These are phyloP conservation scores for Cebus imitator DNA, from an alignment of 2,113 vertebrate genomes.

Conservation along the genomic window DNA sequence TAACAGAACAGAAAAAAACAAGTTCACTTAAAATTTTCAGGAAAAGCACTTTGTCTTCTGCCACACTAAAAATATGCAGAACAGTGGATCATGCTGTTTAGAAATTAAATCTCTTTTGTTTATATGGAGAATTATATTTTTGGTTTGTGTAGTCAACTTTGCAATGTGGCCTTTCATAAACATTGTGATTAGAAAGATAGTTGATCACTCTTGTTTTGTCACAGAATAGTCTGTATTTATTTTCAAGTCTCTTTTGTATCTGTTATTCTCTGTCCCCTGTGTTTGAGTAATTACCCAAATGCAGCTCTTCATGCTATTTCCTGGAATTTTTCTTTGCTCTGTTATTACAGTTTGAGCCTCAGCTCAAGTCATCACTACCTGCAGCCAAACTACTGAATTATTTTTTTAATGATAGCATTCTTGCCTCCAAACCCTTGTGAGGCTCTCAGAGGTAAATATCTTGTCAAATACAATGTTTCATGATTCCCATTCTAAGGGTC, in stretches of 20 bases:
- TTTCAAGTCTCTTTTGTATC: not conserved
- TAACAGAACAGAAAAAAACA: not conserved
- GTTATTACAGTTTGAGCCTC: not conserved
- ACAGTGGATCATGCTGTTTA: conserved; percentile 17
- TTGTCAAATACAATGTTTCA: not conserved
- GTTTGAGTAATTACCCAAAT: conserved; percentile 19
- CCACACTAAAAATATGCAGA: conserved; percentile 26
- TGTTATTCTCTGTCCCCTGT: not conserved
- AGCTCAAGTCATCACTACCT: not conserved
- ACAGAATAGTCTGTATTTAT: conserved; percentile 19
- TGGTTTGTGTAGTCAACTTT: not conserved
- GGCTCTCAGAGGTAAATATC: not conserved
- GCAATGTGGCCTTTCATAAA: not conserved
- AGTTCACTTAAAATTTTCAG: not conserved
- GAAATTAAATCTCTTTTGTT: conserved; percentile 21
- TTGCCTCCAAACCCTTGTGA: not conserved
- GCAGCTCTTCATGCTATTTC: not conserved
- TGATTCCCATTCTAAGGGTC: not conserved
- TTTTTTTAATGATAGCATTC: not conserved
- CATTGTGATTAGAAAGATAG: conserved; percentile 2
- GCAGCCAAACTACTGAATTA: not conserved
- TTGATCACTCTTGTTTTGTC: conserved; percentile 15
- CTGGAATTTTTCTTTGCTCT: conserved; percentile 29
- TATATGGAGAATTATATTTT: not conserved
- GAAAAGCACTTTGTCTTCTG: not conserved